Conservation (phyloP, 2,113 vertebrate species). For the Thamnophis sirtalis region DNA sequence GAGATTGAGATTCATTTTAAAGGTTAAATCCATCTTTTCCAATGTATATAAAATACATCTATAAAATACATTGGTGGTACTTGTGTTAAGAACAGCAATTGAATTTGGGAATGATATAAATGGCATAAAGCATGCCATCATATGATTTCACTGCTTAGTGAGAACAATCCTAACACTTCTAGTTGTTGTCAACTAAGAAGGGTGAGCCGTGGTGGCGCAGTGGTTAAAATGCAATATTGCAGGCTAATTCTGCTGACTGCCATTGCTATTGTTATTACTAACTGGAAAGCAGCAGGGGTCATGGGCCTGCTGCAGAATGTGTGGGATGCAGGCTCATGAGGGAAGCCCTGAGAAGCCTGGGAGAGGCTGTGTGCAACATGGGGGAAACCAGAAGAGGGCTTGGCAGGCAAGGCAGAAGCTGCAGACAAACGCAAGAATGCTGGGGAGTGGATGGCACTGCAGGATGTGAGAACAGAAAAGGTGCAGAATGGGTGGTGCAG, state of each 20-base stretch:
- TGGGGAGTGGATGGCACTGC: neutral
- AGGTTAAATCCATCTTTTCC: neutral
- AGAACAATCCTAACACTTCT: neutral
- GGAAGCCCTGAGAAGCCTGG: neutral
- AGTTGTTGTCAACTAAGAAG: neutral
- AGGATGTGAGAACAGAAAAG: neutral
- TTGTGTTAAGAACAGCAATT: neutral
- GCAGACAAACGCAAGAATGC: neutral
- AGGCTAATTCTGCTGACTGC: no score
- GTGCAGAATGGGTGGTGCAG: neutral
- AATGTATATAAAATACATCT: neutral
- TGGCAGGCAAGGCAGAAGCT: neutral
- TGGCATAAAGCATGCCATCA: neutral
- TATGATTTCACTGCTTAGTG: neutral
- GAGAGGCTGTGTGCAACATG: neutral
- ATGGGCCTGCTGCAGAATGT: neutral
- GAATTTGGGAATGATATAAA: no score
- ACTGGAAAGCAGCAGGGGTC: neutral
- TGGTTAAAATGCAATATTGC: no score
- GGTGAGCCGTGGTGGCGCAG: no score
- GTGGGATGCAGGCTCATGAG: neutral
- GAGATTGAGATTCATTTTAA: neutral
- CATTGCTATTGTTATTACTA: neutral
- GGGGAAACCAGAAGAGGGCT: neutral
- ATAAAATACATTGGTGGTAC: neutral